Conservation (phyloP, 1,140 invertebrate genomes). For the Micrasema minimum region DNA sequence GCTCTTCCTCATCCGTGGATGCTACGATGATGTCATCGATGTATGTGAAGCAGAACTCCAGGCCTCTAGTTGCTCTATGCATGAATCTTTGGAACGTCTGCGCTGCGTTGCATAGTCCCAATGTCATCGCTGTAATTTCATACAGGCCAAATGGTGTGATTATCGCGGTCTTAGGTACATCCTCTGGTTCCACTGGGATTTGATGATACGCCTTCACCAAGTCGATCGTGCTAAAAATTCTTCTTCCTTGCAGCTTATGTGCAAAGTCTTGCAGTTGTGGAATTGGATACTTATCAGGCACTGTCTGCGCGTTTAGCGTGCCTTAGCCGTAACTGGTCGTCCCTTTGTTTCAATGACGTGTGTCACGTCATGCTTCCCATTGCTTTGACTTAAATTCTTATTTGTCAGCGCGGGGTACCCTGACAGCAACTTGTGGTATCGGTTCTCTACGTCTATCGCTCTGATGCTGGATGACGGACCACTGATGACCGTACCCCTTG, state of each 20-base stretch:
- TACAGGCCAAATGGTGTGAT: not conserved
- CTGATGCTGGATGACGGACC: not conserved
- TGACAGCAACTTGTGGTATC: not conserved
- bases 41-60: not conserved
- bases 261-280: not conserved
- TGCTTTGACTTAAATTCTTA: not conserved
- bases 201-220: not conserved
- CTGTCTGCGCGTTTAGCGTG: not conserved
- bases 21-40: not conserved
- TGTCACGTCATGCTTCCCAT: not conserved
- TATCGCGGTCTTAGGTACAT: not conserved
- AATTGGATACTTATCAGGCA: not conserved
- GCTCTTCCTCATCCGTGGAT: not conserved
- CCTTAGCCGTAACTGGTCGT: not conserved
- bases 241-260: not conserved
- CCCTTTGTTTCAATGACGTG: not conserved
- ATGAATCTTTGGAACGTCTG: slow-evolving; percentile 61
- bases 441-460: not conserved
- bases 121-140: slow-evolving; percentile 55
- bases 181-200: no score
- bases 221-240: not conserved
- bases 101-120: slow-evolving; percentile 62
- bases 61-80: not conserved
- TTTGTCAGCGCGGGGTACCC: not conserved
- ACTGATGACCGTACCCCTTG: not conserved